A percentile compares a stretch with the other conserved stretches of the same genome.
Evolutionary conservation across 2,888 invertebrate species (phyloP).

Genomic region (Stenoptilia bipunctidactyla): DNA sequence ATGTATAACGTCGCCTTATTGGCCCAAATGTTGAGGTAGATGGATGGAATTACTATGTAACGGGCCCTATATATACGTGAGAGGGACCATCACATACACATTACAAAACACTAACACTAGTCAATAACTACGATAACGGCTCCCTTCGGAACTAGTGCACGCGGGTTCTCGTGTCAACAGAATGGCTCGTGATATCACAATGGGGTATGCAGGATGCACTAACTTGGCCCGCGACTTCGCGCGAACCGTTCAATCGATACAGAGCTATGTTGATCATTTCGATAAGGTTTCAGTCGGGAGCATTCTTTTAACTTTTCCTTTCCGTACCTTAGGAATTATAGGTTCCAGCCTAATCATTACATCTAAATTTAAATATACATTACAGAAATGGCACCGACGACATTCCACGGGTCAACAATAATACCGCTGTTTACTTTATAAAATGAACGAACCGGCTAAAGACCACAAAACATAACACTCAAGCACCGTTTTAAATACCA

Average conservation of each 20-base stretch:
- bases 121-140: constrained; percentile 46
- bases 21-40: constrained; percentile 72
- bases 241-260: neutral
- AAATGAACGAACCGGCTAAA: constrained; percentile 45
- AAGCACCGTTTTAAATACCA: constrained; percentile 60
- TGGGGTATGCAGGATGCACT: neutral
- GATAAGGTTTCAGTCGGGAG: neutral
- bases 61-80: constrained; percentile 31
- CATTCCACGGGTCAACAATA: constrained; percentile 68
- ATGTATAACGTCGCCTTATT: constrained; percentile 58
- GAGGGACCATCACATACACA: constrained; percentile 29
- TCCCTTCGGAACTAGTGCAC: constrained; percentile 34
- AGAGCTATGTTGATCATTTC: too few relatives aligned
- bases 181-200: constrained; percentile 1
- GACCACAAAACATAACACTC: constrained; percentile 63
- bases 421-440: constrained; percentile 36
- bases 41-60: constrained; percentile 72
- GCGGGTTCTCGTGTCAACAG: constrained; percentile 28
- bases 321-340: neutral
- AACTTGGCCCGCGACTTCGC: neutral
- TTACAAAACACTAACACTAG: constrained; percentile 51
- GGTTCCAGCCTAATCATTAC: constrained; percentile 17
- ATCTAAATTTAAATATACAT: constrained; percentile 40
- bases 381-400: constrained; percentile 66
- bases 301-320: neutral